Percentiles rank a stretch among this genome's conserved stretches.
Conservation (phyloP, 2,797 vertebrate genomes). For the Melanotaenia trifasciata region DNA sequence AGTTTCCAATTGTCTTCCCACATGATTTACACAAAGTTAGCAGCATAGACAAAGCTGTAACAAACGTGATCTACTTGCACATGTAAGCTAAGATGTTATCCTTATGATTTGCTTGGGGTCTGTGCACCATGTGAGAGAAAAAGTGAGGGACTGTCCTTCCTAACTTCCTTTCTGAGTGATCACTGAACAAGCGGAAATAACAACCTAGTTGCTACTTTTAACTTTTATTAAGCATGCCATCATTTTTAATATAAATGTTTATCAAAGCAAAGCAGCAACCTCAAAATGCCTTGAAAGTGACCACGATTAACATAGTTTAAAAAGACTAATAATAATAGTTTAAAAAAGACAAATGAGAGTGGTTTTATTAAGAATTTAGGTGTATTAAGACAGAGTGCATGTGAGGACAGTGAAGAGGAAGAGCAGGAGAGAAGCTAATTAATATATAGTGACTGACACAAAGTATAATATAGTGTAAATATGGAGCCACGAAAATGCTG, state of each 20-base stretch:
- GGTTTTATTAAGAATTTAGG: background rate
- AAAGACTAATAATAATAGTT: no score
- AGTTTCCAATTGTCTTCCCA: background rate
- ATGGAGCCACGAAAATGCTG: background rate
- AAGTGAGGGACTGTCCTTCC: background rate
- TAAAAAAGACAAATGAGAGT: background rate
- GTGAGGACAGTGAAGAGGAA: background rate
- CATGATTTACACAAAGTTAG: background rate
- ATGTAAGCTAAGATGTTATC: background rate
- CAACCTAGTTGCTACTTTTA: background rate
- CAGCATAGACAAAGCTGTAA: background rate
- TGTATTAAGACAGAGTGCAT: background rate
- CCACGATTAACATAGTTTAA: background rate
- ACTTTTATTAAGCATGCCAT: background rate
- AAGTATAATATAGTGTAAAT: background rate
- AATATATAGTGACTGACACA: background rate
- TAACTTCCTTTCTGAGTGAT: background rate
- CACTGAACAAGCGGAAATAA: background rate
- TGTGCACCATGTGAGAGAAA: slow-evolving; percentile 1
- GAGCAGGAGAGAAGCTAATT: background rate
- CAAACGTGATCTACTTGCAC: background rate
- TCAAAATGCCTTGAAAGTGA: background rate
- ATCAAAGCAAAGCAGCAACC: background rate
- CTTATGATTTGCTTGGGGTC: background rate
- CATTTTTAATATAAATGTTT: background rate